phyloP scores from a whole-genome alignment of 1,140 invertebrate genomes.

The Galendromus occidentalis region DNA sequence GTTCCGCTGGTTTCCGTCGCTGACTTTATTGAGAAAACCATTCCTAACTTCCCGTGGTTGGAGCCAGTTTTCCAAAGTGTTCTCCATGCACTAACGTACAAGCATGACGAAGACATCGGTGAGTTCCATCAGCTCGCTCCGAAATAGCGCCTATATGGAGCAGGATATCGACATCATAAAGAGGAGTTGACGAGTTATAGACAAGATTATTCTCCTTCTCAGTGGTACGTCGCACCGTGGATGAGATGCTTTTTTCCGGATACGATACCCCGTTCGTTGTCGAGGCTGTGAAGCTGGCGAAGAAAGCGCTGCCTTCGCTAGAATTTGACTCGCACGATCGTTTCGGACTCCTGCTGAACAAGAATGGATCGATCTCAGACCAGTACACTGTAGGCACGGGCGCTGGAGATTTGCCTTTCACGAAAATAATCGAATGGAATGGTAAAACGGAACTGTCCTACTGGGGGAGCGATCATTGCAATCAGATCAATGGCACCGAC shows the following conservation, averaged over 20 bases:
- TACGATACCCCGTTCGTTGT: not conserved
- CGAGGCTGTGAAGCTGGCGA: not conserved
- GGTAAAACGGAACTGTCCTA: not conserved
- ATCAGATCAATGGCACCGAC: slow-evolving; percentile 25
- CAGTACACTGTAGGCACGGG: not conserved
- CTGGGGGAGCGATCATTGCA: slow-evolving; percentile 17
- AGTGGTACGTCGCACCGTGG: not conserved
- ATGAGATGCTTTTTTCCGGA: not conserved
- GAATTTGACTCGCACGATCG: not conserved
- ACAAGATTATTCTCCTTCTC: too few relatives aligned
- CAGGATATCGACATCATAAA: too few relatives aligned
- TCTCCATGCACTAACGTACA: too few relatives aligned
- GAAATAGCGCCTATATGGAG: too few relatives aligned
- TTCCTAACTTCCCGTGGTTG: not conserved
- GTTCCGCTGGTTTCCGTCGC: not conserved
- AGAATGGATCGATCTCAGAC: not conserved
- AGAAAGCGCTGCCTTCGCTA: not conserved
- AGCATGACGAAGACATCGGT: too few relatives aligned
- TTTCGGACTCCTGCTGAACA: not conserved
- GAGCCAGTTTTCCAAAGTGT: too few relatives aligned
- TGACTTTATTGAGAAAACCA: not conserved
- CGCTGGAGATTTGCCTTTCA: not conserved
- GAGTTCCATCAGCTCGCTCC: too few relatives aligned
- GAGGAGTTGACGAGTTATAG: not conserved
- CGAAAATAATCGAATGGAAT: not conserved